Conservation (phyloP, 2,888 invertebrate species). For the Dasypolia templi region DNA sequence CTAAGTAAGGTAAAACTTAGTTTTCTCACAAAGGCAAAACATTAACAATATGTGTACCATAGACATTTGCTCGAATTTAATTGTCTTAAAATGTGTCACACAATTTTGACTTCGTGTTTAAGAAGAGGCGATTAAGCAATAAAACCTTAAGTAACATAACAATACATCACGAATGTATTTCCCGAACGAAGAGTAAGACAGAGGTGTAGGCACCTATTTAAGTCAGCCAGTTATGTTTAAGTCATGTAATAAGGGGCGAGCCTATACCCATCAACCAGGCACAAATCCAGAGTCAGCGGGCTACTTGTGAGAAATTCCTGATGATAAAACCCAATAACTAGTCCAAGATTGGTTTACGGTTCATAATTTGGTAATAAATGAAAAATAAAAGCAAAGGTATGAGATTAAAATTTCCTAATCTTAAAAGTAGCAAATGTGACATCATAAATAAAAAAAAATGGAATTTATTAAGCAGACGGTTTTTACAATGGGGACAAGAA, state of each 20-base stretch:
- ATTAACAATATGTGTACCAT: slow-evolving; percentile 16
- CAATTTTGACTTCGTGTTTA: slow-evolving; percentile 14
- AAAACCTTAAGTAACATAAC: not conserved
- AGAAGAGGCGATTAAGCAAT: not conserved
- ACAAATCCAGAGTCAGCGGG: too few relatives aligned
- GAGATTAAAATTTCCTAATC: too few relatives aligned
- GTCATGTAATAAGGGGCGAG: not conserved
- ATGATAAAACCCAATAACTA: not conserved
- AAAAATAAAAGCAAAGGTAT: too few relatives aligned
- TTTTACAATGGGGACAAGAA: too few relatives aligned
- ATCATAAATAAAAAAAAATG: too few relatives aligned
- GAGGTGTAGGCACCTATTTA: not conserved
- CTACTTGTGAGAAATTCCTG: too few relatives aligned
- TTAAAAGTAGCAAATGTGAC: too few relatives aligned
- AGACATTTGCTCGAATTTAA: slow-evolving; percentile 17
- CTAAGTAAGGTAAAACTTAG: slow-evolving; percentile 28
- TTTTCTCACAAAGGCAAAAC: slow-evolving; percentile 32
- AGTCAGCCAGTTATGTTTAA: not conserved
- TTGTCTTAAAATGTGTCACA: slow-evolving; percentile 17
- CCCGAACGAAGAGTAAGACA: not conserved
- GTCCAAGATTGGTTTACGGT: too few relatives aligned
- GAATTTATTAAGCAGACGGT: too few relatives aligned
- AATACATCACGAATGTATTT: not conserved
- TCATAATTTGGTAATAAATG: too few relatives aligned
- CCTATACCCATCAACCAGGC: not conserved